Evolutionary conservation across 1,140 invertebrate genomes (phyloP).

Genomic region (Pectinophora gossypiella): DNA sequence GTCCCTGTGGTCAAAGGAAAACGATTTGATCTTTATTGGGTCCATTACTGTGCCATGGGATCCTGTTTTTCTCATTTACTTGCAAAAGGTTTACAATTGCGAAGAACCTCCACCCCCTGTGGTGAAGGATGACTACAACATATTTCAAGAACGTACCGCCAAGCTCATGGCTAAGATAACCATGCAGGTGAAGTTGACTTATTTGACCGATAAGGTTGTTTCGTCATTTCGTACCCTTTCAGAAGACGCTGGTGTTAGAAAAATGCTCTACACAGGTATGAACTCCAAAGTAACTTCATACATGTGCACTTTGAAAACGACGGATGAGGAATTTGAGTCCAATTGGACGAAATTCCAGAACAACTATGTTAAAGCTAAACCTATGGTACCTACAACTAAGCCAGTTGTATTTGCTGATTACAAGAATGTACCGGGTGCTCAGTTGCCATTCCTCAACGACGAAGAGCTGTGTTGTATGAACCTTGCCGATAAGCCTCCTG

Average conservation of each 20-base stretch:
- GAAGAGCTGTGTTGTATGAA: constrained; percentile 59
- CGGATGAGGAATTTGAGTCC: constrained; percentile 51
- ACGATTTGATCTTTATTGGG: constrained; percentile 52
- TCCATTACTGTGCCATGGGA: constrained; percentile 50
- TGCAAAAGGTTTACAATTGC: constrained; percentile 44
- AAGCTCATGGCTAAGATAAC: constrained; percentile 59
- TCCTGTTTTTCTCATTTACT: constrained; percentile 41
- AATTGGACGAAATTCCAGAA: constrained; percentile 58
- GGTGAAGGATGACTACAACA: constrained; percentile 56
- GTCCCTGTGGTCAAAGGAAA: constrained; percentile 62
- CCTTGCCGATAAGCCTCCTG: constrained; percentile 57
- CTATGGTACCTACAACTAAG: constrained; percentile 29
- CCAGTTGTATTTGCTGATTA: constrained; percentile 52
- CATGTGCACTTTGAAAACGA: constrained; percentile 61
- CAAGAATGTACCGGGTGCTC: constrained; percentile 59
- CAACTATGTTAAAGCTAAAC: constrained; percentile 52
- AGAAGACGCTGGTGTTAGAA: constrained; percentile 57
- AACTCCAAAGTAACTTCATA: constrained; percentile 67
- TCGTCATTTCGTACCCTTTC: constrained; percentile 57
- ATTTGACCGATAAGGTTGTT: constrained; percentile 52
- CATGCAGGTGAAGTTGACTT: constrained; percentile 56
- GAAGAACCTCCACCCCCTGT: constrained; percentile 37
- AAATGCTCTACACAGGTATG: constrained; percentile 62
- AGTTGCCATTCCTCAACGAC: constrained; percentile 51
- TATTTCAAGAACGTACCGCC: constrained; percentile 58